Evolutionary conservation across 2,888 invertebrate species (phyloP), one percentile per base, ranked within the genome.

Genomic region (Chirona hameri): DNA sequence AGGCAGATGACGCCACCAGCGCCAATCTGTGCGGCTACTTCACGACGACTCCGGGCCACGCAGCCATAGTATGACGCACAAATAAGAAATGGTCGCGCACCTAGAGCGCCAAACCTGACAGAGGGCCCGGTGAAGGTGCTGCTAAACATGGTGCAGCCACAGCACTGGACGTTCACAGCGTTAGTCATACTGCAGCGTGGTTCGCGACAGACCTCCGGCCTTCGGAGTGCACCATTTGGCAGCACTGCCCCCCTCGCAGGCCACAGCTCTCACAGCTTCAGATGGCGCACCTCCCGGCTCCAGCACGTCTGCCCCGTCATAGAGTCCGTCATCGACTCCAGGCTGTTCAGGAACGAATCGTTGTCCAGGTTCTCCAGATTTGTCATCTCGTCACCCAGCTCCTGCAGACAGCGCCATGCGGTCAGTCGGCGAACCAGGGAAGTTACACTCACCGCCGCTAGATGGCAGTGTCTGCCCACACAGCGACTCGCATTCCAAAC

Each of bases 281-380:
- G 84, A 82, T 85, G 85, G 24, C 85, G 60, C 85, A 95, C 95
- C 86, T 93, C 95, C 89, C 95, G 95, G 82, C 95, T 95, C 95
- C 96, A 96, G 88, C 95, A 95, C 89, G 96, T 96, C 88, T 95
- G 95, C 87, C 96, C 95, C 86, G 96, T 95, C 76, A 76, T 39
- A 21, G 76, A 76, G 76, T 76, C 76, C 21, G 76, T 76, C 95
- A 96, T 95, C 85, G 95, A 95, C 89, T 96, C 96, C 86, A 96
- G 89, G 84, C 96, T 96, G 89, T 96, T 96, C 84, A 96, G 91
- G 90, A 96, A 96, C 84, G 96, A 96, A 88, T 96, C 96, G 88
- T 96, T 96, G 90, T 96, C 96, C 89, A 96, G 89, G 87, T 96
- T 96, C 89, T 95, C 95, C 95, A 96, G 95, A 89, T 96, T 96